Base-by-base conservation (phyloP, 2,797 vertebrate genomes). In the Odontamblyopus lacepedii region DNA sequence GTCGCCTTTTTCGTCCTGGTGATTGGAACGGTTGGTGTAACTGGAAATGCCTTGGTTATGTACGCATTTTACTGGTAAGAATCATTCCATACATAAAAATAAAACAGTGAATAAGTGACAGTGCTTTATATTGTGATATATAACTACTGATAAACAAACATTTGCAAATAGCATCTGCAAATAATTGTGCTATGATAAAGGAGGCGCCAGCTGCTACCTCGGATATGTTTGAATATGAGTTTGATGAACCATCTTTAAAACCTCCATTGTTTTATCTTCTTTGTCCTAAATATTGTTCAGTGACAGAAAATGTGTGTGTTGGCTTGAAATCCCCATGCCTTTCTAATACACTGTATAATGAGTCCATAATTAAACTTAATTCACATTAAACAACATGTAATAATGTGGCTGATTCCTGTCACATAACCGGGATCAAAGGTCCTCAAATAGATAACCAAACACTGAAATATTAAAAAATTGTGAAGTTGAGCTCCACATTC, bases 1-100 rank as follows among this genome's bases (percentile, higher is more conserved):
- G 81, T 94, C 50, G 93, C 93, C 63, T 92, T 93, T 74, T 93
- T 94, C 29, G 92, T 95, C 65, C 75, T 91, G 18, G 81, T 94
- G 70, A 95, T 95, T 5, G 94, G 93, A 29, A 79, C 92, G 7
- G 71, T 95, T 1, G 94, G 94, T 0, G 86, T 94, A 3, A 82
- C 87, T 9, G 94, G 94, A 6, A 94, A 95, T 9, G 84, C 88
- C 13, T 85, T 95, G 80, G 94, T 94, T 75, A 93, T 95, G 84
- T 95, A 93, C 1, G 93, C 94, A 38, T 95, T 94, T 77, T 92
- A 84, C 84, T 93, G 94, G 94, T 95, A 84, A 78, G 92, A 67
- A 30, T n/a, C 4, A 38, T 27, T 15, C 26, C 4, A 26, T 29
- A 12, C 56, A 29, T 5, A 13, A 15, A 59, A 16, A 27, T 27